Conservation (phyloP, 2,797 vertebrate species). For the Eulemur albifrons region DNA sequence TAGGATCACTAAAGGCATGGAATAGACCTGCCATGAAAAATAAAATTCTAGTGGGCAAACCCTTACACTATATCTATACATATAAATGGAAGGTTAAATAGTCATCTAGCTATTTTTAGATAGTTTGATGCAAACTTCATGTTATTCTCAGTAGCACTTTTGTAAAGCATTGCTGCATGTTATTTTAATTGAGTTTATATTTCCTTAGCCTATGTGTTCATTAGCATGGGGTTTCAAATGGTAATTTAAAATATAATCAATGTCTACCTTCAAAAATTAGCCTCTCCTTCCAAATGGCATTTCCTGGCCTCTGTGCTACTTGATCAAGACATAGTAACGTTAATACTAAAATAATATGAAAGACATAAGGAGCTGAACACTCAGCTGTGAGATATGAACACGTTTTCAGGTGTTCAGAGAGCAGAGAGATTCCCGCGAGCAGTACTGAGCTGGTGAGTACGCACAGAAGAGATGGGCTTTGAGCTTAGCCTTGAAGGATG, state of each 20-base stretch:
- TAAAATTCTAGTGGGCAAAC: neutral
- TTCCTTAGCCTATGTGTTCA: neutral
- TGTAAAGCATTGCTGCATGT: neutral
- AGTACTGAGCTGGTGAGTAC: neutral
- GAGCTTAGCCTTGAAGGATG: neutral
- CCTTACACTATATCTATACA: neutral
- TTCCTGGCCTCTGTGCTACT: neutral
- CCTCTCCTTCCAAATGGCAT: neutral
- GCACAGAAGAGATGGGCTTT: neutral
- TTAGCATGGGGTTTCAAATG: neutral
- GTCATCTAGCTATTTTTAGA: neutral
- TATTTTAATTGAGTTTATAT: constrained; percentile 30
- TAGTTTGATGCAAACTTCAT: neutral
- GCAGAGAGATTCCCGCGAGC: neutral
- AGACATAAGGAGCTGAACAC: neutral
- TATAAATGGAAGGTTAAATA: neutral
- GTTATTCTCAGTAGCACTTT: neutral
- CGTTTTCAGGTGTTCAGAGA: neutral
- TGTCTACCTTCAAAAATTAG: neutral
- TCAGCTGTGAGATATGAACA: neutral
- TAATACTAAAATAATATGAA: neutral
- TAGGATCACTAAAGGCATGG: neutral
- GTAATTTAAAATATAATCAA: constrained; percentile 42
- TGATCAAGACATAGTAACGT: neutral
- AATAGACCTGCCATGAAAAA: neutral